phyloP scores from a whole-genome alignment of 2,113 vertebrate species.

The Eleginops maclovinus region DNA sequence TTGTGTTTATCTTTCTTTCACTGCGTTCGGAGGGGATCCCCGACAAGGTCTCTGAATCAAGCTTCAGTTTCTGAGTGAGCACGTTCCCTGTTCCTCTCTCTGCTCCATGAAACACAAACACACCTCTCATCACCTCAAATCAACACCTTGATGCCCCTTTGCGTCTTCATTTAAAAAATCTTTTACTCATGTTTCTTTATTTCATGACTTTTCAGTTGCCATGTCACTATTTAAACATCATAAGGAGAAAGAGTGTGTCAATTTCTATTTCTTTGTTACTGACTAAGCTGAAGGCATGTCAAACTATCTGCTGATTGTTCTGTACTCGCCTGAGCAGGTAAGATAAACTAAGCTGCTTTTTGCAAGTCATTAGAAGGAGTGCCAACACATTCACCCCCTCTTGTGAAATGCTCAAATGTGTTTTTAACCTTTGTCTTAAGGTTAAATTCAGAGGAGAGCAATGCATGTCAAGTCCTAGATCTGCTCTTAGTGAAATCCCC shows the following conservation, averaged over 20 bases:
- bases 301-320: conserved; percentile 27
- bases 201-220: conserved; percentile 1
- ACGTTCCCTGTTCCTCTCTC: conserved; percentile 85
- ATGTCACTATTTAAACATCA: neutral
- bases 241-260: neutral
- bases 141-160: conserved; percentile 66
- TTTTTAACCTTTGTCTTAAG: conserved; percentile 76
- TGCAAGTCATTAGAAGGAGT: conserved; percentile 42
- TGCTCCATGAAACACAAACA: conserved; percentile 80
- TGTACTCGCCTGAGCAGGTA: conserved; percentile 23
- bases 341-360: conserved; percentile 20
- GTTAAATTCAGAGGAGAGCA: conserved; percentile 73
- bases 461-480: conserved; percentile 74
- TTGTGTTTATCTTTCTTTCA: conserved; percentile 84
- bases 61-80: conserved; percentile 88
- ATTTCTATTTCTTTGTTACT: neutral
- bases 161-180: conserved; percentile 5
- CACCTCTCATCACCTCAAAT: conserved; percentile 76
- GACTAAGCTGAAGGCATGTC: conserved; percentile 21
- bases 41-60: conserved; percentile 86
- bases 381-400: conserved; percentile 45
- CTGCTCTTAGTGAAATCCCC: conserved; percentile 76
- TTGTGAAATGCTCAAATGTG: conserved; percentile 62
- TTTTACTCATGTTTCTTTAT: conserved; percentile 1
- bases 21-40: conserved; percentile 84